Evolutionary conservation across 2,888 invertebrate species (phyloP), one percentile per base, ranked within the genome.

Genomic region (Xanthorhoe spadicearia): DNA sequence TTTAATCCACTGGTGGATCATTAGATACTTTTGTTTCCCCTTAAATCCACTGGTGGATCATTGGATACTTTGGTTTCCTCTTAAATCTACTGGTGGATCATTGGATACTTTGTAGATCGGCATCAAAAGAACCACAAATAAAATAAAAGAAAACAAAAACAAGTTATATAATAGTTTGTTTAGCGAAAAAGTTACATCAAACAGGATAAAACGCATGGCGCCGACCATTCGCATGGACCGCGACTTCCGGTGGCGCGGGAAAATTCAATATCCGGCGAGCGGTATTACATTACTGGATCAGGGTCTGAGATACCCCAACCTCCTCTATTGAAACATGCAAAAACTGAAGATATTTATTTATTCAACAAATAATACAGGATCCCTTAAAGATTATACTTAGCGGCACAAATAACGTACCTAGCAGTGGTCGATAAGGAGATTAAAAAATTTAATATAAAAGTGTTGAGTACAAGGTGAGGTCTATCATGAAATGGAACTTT

Each of bases 201-300:
- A 89, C 84, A 87, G 83, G 86, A 87, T 87, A 89, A 89, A 90
- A 87, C 86, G 80, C 73, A 79, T 81, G 89, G 89, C 89, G 90
- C 87, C 89, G 78, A 78, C 85, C 85, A 83, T 85, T 86, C 82
- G 74, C 77, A 82, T 78, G 80, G 85, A 81, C 84, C 83, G 83
- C 86, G 80, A 83, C 89, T 84, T 90, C 90, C 91, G 89, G 83
- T 76, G 80, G 81, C 79, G 85, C 85, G 86, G 86, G 84, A 87
- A 85, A 89, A 92, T 90, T 91, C 90, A 92, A 92, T 92, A 92
- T 92, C 92, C 91, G 90, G 75, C 73, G 76, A 82, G 80, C 81
- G 84, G 86, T 89, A 89, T 88, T 86, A 84, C 84, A 87, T 89
- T 88, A 88, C 84, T 74, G 82, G 83, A 86, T 87, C 84, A 88